phyloP scores from a whole-genome alignment of 2,113 vertebrate genomes.

The Progne subis region DNA sequence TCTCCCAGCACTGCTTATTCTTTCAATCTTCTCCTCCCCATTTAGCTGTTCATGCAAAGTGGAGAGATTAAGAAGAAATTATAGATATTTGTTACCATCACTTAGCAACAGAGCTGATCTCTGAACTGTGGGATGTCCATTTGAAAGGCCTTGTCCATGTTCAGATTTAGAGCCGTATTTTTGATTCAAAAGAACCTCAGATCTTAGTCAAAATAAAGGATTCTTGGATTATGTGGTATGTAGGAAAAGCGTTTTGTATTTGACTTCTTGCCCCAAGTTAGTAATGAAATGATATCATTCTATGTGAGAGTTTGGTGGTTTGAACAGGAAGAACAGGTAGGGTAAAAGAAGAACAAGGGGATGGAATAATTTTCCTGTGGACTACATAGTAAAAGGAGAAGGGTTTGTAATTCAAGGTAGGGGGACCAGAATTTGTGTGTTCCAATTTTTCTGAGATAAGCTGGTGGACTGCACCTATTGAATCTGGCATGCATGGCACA shows the following conservation, averaged over 20 bases:
- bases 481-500: rapidly evolving
- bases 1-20: background rate
- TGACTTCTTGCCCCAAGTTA: background rate
- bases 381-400: background rate
- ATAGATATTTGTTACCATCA: background rate
- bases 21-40: background rate
- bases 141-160: background rate
- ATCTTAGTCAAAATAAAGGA: background rate
- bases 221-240: background rate
- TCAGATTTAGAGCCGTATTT: background rate
- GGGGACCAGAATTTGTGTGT: background rate
- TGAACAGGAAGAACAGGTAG: background rate
- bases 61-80: background rate
- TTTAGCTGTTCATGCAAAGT: background rate
- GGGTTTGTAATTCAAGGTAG: background rate
- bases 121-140: background rate
- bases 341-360: background rate
- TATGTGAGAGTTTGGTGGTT: background rate
- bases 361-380: background rate
- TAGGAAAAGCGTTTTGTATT: background rate
- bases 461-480: background rate
- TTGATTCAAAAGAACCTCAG: background rate
- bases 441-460: background rate
- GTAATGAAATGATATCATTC: background rate
- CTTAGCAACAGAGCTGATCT: background rate